Evolutionary conservation across 2,888 invertebrate genomes (phyloP).

Genomic region (Dasypogon diadema): DNA sequence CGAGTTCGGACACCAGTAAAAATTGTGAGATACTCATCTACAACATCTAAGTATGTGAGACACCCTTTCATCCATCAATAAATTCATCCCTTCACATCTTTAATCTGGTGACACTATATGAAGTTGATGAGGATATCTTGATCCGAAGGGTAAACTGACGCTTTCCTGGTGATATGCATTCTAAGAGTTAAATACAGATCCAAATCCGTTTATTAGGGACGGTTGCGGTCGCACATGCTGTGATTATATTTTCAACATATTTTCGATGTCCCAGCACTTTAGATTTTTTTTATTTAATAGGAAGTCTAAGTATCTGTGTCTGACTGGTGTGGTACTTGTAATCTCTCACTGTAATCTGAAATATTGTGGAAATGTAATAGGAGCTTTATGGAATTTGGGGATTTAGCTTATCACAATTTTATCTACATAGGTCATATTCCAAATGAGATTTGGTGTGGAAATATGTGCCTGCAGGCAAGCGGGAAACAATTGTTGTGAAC

Average conservation of each 20-base stretch:
- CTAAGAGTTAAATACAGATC: background rate
- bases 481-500: too few relatives aligned
- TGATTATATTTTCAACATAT: background rate
- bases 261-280: background rate
- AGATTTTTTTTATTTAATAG: background rate
- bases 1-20: background rate
- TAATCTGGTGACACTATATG: background rate
- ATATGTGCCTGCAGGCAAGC: too few relatives aligned
- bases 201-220: slow-evolving; percentile 5
- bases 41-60: background rate
- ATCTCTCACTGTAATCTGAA: background rate
- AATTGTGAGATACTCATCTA: background rate
- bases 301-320: background rate
- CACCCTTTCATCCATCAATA: slow-evolving; percentile 22
- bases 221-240: background rate
- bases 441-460: background rate
- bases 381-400: background rate
- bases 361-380: background rate
- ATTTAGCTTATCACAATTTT: background rate
- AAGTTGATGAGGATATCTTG: slow-evolving; percentile 9
- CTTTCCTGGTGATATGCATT: background rate
- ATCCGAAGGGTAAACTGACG: slow-evolving; percentile 13
- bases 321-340: background rate
- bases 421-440: background rate
- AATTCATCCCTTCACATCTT: background rate